Conservation (phyloP, 1,140 invertebrate genomes). For the Bombyx mandarina region DNA sequence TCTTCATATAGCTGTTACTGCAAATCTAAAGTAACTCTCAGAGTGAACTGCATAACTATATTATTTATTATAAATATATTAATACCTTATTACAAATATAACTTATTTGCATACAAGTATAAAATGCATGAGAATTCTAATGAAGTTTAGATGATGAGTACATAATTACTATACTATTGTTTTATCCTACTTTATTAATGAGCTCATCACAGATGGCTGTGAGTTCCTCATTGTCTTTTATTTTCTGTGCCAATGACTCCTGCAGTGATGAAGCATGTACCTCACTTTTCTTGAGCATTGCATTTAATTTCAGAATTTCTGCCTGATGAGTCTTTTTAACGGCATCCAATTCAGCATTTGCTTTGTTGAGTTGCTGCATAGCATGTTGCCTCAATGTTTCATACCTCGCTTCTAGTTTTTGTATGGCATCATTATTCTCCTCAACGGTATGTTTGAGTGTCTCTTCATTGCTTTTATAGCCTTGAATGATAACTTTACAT, state of each 20-base stretch:
- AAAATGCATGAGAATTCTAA: conserved; percentile 44
- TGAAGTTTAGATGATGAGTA: conserved; percentile 26
- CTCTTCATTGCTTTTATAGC: conserved; percentile 65
- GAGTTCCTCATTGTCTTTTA: conserved; percentile 83
- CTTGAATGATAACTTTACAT: conserved; percentile 68
- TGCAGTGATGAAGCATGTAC: conserved; percentile 78
- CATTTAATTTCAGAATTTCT: conserved; percentile 81
- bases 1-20: conserved; percentile 26
- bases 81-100: too few species aligned
- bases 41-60: conserved; percentile 15
- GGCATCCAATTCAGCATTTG: conserved; percentile 79
- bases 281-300: conserved; percentile 83
- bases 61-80: conserved; percentile 19
- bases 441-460: conserved; percentile 57
- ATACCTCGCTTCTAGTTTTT: conserved; percentile 64
- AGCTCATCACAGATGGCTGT: conserved; percentile 86
- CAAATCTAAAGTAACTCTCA: conserved; percentile 3
- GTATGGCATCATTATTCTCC: conserved; percentile 64
- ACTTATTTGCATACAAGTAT: conserved; percentile 25
- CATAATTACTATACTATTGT: conserved; percentile 14
- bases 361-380: conserved; percentile 68
- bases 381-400: conserved; percentile 66
- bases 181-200: conserved; percentile 73
- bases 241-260: conserved; percentile 80
- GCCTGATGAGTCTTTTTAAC: conserved; percentile 75